A percentile compares a stretch with the other conserved stretches of the same genome.
phyloP scores from a whole-genome alignment of 2,113 vertebrate genomes.

The Meles meles region DNA sequence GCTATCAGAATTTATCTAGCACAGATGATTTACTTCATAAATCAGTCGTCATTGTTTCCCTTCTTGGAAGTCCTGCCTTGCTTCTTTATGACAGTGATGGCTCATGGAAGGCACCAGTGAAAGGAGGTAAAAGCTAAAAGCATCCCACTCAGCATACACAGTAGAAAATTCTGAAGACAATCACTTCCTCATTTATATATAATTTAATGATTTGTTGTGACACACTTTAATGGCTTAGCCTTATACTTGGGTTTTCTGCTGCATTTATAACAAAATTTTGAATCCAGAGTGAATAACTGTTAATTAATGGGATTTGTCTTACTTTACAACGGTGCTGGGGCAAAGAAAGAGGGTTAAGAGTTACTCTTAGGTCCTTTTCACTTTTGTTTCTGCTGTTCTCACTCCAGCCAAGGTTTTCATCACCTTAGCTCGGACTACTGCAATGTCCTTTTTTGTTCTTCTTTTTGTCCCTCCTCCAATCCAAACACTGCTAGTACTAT shows the following conservation, averaged over 20 bases:
- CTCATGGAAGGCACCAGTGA: background rate
- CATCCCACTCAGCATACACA: background rate
- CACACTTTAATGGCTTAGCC: background rate
- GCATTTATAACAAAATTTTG: background rate
- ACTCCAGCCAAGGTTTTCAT: background rate
- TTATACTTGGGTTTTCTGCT: slow-evolving; percentile 6
- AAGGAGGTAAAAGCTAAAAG: background rate
- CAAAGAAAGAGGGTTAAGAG: background rate
- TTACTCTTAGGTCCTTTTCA: background rate
- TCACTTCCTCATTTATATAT: background rate
- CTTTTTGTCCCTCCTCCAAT: background rate
- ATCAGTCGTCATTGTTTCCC: background rate
- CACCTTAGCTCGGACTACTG: background rate
- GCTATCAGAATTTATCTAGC: background rate
- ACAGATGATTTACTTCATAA: background rate
- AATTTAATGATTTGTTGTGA: background rate
- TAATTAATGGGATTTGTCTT: background rate
- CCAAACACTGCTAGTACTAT: background rate
- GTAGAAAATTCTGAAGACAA: background rate
- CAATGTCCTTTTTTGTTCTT: background rate
- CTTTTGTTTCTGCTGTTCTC: background rate
- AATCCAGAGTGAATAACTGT: background rate
- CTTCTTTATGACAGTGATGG: background rate
- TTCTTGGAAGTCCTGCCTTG: background rate
- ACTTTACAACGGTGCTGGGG: background rate